A percentile compares a stretch with the other conserved stretches of the same genome.
Evolutionary conservation across 2,888 invertebrate species (phyloP).

Genomic region (Megaustenia siamemsis): DNA sequence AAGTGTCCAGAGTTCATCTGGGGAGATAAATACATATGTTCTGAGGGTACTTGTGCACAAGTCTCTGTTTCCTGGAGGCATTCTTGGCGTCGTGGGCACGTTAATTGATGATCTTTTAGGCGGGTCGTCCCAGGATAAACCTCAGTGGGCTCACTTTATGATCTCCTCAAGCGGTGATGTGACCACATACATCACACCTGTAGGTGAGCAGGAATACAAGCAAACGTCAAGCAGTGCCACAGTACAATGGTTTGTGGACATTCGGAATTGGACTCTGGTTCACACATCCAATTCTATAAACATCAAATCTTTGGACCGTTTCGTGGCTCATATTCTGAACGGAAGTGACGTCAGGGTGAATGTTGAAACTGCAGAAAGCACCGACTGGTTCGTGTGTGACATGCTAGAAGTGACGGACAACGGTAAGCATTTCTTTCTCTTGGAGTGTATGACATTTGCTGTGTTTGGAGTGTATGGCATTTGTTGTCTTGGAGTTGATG

Average conservation of each 20-base stretch:
- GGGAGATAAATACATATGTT: background rate
- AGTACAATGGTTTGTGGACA: background rate
- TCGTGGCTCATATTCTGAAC: background rate
- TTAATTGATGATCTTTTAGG: background rate
- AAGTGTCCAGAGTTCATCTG: background rate
- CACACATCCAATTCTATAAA: background rate
- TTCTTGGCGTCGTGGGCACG: background rate
- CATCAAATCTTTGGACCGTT: background rate
- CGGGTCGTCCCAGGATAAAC: too few relatives aligned
- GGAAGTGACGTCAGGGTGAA: background rate
- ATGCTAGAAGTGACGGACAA: background rate
- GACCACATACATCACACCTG: background rate
- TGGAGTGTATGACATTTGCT: too few relatives aligned
- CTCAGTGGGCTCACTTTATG: background rate
- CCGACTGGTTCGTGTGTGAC: background rate
- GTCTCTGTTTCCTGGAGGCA: background rate
- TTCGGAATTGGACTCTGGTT: background rate
- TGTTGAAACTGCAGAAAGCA: background rate
- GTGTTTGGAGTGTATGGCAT: too few relatives aligned
- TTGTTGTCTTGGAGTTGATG: too few relatives aligned
- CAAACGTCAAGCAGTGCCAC: background rate
- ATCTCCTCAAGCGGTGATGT: background rate
- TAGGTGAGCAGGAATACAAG: background rate
- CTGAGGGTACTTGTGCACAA: slow-evolving; percentile 8
- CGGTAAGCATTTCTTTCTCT: background rate